Base-by-base conservation (phyloP, 2,113 vertebrate species). In the Leptobrachium ailaonicum region DNA sequence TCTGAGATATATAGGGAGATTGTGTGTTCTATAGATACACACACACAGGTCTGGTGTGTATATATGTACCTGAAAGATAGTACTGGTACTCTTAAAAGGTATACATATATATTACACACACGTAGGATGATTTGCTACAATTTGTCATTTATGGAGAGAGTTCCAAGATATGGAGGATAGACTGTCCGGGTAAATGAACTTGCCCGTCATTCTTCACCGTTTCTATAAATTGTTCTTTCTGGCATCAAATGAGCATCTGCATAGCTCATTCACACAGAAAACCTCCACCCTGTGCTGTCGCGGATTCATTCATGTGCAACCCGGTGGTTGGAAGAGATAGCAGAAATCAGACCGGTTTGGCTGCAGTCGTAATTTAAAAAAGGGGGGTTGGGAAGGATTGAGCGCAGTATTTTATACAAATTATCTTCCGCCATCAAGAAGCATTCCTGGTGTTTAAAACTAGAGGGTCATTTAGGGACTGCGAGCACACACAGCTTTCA, bases 231-330 rank as follows among this genome's bases (percentile, higher is more conserved):
- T 41, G 45, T 13, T 58, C 44, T 20, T 8, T 40, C 68, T 43
- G n/a, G 32, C 42, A 66, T 32, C 20, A 66, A n/a, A 42, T 66
- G 20, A 66, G 53, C 14, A 79, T 79, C 54, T 79, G 58, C 77
- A 79, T 81, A 80, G 83, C 77, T 71, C 47, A 58, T 76, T 4
- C 58, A 80, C 43, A 82, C 77, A 45, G 14, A 80, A 66, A 43
- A 83, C 77, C 73, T 79, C 69, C 54, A 68, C 73, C 71, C 83
- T 75, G 5, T 66, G 14, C 13, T 64, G 66, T 75, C 69, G 83
- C 42, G 75, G 78, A 82, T 80, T 40, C 14, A 83, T 63, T 82
- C 68, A 81, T 72, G n/a, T 82, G 66, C 72, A 0, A 0, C 0
- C 79, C 12, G 20, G 3, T 0, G 0, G 69, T 70, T 72, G 50